Evolutionary conservation across 2,888 invertebrate genomes (phyloP).

Genomic region (Rutpela maculata): DNA sequence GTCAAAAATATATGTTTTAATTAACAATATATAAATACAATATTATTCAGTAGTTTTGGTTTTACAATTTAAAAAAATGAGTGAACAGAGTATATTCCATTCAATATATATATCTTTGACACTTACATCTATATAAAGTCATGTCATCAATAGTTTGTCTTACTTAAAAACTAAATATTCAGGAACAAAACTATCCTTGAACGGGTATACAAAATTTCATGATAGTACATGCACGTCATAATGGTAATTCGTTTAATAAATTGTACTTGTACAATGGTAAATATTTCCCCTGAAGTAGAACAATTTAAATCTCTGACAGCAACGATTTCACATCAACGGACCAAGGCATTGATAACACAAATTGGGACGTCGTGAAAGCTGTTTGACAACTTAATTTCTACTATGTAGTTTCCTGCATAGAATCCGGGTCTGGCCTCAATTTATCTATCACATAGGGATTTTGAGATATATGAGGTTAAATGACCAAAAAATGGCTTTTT

Average conservation of each 20-base stretch:
- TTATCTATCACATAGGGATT: too few species aligned
- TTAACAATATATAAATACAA: constrained; percentile 15
- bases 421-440: too few species aligned
- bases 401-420: too few species aligned
- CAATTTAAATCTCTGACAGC: too few species aligned
- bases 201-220: background rate
- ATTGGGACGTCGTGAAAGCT: too few species aligned
- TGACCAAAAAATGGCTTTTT: too few species aligned
- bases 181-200: background rate
- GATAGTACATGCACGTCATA: background rate
- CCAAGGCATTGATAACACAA: too few species aligned
- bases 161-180: background rate
- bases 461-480: too few species aligned
- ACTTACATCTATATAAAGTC: background rate
- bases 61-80: background rate
- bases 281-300: background rate
- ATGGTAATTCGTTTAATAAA: background rate
- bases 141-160: background rate
- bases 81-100: background rate
- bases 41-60: background rate
- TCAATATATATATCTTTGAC: background rate
- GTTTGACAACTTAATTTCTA: too few species aligned
- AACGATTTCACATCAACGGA: too few species aligned
- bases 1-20: background rate
- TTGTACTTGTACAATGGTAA: background rate